Base-by-base conservation (phyloP, 2,888 invertebrate genomes). In the Phragmatobia fuliginosa region DNA sequence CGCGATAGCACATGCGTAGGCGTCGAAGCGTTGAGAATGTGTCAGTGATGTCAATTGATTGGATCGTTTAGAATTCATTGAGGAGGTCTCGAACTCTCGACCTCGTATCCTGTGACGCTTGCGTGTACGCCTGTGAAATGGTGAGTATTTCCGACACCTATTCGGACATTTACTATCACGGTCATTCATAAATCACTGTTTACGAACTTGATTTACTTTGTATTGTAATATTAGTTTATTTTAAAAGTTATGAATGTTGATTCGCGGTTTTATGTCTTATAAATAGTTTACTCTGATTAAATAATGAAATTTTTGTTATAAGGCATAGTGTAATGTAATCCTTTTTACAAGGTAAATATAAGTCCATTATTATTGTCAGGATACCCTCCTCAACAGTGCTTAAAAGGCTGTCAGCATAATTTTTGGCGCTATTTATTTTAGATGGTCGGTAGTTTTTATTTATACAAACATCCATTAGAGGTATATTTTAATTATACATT, bases 1-100 rank as follows among this genome's bases (percentile, higher is more conserved):
- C 74, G 81, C 80, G 85, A 73, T 70, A 79, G 85, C 85, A 82
- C 89, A 91, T 88, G 91, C 87, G 89, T 84, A 79, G 69, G 75
- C 74, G 79, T 69, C 62, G 59, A 66, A 70, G 32, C 66, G 67
- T 67, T 49, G 49, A 61, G 68, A 66, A 76, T 68, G 74, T 76
- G 85, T 84, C 86, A 85, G 92, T 89, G 88, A 90, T 91, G 89
- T 70, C 31, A 74, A 64, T 84, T 88, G 87, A 90, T 92, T 93
- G 90, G 87, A 90, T 89, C 91, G 89, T 89, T 92, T 94, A 89
- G 85, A 85, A 90, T 82, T 86, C 85, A 82, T 82, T 82, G 83
- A 83, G 58, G 77, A 81, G 83, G 87, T 79, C 81, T 89, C 88
- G 85, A 89, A 85, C 83, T 79, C 81, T 89, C 88, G 85, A 89